Evolutionary conservation across 2,113 vertebrate genomes (phyloP), one percentile per base, ranked within the genome.

Genomic region (Smithornis capensis): DNA sequence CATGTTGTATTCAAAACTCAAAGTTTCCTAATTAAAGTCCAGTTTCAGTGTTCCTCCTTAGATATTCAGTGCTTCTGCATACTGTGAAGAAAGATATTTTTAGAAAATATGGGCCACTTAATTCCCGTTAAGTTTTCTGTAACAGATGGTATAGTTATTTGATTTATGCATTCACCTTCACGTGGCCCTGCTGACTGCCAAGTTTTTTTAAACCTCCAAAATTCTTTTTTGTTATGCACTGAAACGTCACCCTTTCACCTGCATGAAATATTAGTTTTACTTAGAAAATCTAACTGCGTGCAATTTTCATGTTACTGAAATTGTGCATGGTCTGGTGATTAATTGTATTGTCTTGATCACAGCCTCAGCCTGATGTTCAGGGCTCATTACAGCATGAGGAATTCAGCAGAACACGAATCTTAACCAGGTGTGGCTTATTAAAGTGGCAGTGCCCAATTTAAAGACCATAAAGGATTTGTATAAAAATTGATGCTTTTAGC

Each of bases 91-190:
- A 95, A 95, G 83, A 45, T 97, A 97, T 97, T 97, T 98, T 97
- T 98, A 97, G 97, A 96, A 97, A 97, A 96, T 96, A 93, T 85
- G 83, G 91, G 87, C 92, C 96, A 97, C 92, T 95, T 98, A 97
- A 97, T 97, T 96, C 79, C 88, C 52, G 69, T 96, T 97, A 97
- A 97, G 96, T 97, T 97, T 97, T 95, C 92, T 97, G 53, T 97
- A 98, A 96, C 97, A 98, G 97, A 97, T 96, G 97, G 97, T 84
- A 95, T 81, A 95, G 87, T 95, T 96, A 96, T 97, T 97, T 98
- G 97, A 97, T 97, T 98, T 98, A 97, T 97, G 96, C 69, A 95
- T 92, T 98, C 95, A 97, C 96, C 97, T 98, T 97, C 94, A 94
- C 16, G n/a, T 97, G 94, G 97, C 87, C 97, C 95, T 98, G 97